phyloP scores from a whole-genome alignment of 2,888 invertebrate genomes.

The Zaprionus lineosus region DNA sequence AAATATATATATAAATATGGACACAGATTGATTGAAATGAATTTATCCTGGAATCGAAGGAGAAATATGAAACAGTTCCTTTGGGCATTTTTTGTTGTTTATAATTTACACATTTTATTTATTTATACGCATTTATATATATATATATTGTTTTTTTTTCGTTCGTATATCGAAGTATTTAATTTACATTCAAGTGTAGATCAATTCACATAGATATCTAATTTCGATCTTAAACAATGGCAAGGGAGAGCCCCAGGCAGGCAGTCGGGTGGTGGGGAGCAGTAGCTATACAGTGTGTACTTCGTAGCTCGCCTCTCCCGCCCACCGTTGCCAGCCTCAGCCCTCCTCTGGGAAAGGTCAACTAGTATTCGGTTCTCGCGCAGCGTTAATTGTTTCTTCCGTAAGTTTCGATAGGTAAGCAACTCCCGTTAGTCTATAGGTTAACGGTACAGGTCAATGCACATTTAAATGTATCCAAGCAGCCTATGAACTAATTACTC shows the following conservation, averaged over 20 bases:
- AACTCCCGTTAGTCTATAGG: no score
- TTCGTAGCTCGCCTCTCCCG: no score
- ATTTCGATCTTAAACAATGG: constrained; percentile 23
- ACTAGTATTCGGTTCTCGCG: constrained; percentile 9
- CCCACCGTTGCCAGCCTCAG: no score
- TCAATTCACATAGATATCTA: constrained; percentile 64
- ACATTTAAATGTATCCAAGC: constrained; percentile 13
- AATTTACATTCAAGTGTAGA: constrained; percentile 62
- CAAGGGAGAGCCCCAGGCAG: constrained; percentile 4
- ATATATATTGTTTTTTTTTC: constrained; percentile 11
- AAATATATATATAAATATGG: no score
- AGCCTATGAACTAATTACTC: constrained; percentile 18
- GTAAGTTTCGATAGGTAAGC: constrained; percentile 23
- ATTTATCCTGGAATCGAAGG: no score
- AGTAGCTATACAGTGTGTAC: neutral
- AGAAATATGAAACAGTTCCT: neutral
- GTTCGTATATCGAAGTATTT: constrained; percentile 2
- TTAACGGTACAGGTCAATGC: constrained; percentile 1
- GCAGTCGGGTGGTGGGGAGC: constrained; percentile 3
- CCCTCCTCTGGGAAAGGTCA: neutral
- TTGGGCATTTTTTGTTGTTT: constrained; percentile 13
- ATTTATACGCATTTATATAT: constrained; percentile 40
- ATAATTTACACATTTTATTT: constrained; percentile 53
- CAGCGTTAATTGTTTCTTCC: constrained; percentile 31
- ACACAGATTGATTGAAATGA: no score